Conservation (phyloP, 2,113 vertebrate genomes). For the Herpetotheres cachinnans region DNA sequence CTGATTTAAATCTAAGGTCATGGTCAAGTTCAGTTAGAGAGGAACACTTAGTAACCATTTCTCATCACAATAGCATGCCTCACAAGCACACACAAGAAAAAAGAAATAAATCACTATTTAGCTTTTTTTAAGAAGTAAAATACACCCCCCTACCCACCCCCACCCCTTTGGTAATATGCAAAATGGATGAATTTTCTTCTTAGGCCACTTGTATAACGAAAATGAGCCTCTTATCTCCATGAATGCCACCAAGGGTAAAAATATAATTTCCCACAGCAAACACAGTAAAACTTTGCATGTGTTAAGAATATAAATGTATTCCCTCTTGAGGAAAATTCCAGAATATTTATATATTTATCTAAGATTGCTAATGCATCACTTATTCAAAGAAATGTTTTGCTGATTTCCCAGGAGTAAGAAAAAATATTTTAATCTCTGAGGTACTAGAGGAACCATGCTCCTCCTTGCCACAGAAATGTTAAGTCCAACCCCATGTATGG, state of each 20-base stretch:
- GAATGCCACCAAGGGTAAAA: background rate
- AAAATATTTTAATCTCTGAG: background rate
- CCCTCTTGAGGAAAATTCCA: background rate
- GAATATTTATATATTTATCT: background rate
- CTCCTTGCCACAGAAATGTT: background rate
- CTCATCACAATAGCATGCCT: background rate
- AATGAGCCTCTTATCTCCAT: background rate
- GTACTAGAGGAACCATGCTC: background rate
- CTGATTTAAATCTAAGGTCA: background rate
- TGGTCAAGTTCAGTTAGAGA: background rate
- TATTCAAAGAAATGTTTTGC: background rate
- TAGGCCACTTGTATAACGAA: background rate
- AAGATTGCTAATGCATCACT: background rate
- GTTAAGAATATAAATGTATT: background rate
- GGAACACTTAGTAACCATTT: background rate
- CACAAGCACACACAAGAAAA: background rate
- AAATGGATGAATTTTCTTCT: background rate
- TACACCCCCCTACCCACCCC: too few relatives aligned
- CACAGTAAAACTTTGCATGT: background rate
- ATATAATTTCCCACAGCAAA: background rate
- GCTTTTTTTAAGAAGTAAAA: background rate
- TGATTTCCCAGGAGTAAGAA: background rate
- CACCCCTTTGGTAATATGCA: background rate
- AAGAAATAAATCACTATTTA: too few relatives aligned
- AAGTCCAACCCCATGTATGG: rapidly evolving